Evolutionary conservation across 2,888 invertebrate species (phyloP), one percentile per base, ranked within the genome.

Genomic region (Cryptocephalus moraei): DNA sequence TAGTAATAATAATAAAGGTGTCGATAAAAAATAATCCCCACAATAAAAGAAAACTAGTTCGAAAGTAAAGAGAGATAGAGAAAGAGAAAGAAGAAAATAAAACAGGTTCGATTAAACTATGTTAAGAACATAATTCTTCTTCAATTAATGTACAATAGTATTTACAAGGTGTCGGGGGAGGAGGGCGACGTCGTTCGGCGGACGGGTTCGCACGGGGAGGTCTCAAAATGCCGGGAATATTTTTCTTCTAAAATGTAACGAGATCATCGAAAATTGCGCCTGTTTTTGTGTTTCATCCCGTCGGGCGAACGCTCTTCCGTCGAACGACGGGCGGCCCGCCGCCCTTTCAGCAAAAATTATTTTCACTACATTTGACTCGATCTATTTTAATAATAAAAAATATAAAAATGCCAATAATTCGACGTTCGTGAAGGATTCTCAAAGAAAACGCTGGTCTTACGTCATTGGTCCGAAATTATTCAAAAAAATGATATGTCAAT

Each of bases 61-160:
- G 12, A 36, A 36, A 11, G 36, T 11, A 36, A 11, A n/a, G n/a
- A 36, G 36, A 34, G n/a, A 34, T 34, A 34, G 34, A 34, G n/a
- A 34, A 34, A n/a, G 9, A 36, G n/a, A 12, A 11, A 36, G 36
- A 22, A 22, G 22, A 22, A 22, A 65, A 63, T 6, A 6, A 36
- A 36, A 36, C 12, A 12, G 12, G 12, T 36, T 12, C 36, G 12
- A 36, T 11, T 36, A 12, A 36, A 36, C 6, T 12, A 11, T 11
- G 36, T 11, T 36, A 12, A 11, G 2, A 12, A 60, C 64, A 36
- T 36, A 36, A 36, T 65, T 65, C 64, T 66, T 63, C 64, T 48
- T 66, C 65, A 67, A 68, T 64, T 62, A 60, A 68, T 69, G 64
- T 69, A 69, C 68, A 68, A n/a, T 56, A 64, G 64, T 69, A 69